Conservation (phyloP, 2,113 vertebrate species). For the Antennarius striatus region DNA sequence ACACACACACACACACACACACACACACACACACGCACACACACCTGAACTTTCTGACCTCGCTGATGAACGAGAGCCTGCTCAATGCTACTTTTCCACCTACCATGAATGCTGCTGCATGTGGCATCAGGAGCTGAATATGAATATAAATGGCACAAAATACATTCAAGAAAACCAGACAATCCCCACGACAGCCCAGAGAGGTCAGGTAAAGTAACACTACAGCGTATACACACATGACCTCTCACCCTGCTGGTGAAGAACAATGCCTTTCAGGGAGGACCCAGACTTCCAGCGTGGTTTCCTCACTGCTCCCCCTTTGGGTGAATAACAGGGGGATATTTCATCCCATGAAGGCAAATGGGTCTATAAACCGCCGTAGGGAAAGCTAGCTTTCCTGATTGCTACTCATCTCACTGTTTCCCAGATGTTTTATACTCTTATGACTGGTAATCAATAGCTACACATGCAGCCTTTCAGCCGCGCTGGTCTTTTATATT, state of each 20-base stretch:
- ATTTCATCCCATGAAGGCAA: slow-evolving; percentile 73
- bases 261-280: slow-evolving; percentile 52
- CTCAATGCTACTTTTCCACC: not conserved
- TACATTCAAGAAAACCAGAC: slow-evolving; percentile 34
- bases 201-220: slow-evolving; percentile 56
- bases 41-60: slow-evolving; percentile 20
- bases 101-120: not conserved
- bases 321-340: slow-evolving; percentile 59
- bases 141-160: slow-evolving; percentile 57
- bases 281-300: slow-evolving; percentile 45
- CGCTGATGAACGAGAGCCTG: slow-evolving; percentile 5
- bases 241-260: slow-evolving; percentile 56
- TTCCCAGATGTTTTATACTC: slow-evolving; percentile 78
- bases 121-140: slow-evolving; percentile 37
- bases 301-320: slow-evolving; percentile 56
- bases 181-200: slow-evolving; percentile 20
- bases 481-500: slow-evolving; percentile 56
- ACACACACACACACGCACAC: not conserved
- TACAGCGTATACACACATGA: slow-evolving; percentile 57
- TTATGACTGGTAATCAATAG: slow-evolving; percentile 82
- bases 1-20: too few relatives aligned
- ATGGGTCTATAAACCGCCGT: slow-evolving; percentile 77
- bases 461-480: slow-evolving; percentile 73
- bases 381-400: slow-evolving; percentile 72
- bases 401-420: slow-evolving; percentile 75